These are phyloP conservation scores for Acrocephalus arundinaceus DNA, from an alignment of 2,113 vertebrate species.

Conservation along the genomic window DNA sequence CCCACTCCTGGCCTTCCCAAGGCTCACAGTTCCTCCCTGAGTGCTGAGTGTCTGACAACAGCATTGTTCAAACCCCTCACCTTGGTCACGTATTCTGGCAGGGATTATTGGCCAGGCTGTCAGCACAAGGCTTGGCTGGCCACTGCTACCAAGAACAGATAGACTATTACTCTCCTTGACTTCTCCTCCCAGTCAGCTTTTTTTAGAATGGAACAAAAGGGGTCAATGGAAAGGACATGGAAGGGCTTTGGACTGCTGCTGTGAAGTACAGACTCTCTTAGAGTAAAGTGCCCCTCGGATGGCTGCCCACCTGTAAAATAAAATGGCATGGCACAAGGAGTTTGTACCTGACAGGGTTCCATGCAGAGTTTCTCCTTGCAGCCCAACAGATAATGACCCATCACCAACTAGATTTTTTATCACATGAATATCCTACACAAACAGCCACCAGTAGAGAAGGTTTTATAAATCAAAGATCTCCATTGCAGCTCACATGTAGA, in stretches of 20 bases:
- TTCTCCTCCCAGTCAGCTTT: not conserved
- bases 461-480: not conserved
- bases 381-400: not conserved
- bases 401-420: not conserved
- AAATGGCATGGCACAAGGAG: not conserved
- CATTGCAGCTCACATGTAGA: not conserved
- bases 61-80: not conserved
- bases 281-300: not conserved
- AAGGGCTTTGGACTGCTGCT: not conserved
- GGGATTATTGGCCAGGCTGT: not conserved
- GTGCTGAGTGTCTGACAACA: not conserved
- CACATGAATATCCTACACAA: not conserved
- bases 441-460: not conserved
- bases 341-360: not conserved
- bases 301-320: not conserved
- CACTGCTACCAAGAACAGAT: not conserved
- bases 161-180: not conserved
- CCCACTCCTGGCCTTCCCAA: not conserved
- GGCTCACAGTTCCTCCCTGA: not conserved
- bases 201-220: not conserved
- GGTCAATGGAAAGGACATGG: not conserved
- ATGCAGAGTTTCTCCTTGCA: not conserved
- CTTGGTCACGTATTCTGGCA: not conserved
- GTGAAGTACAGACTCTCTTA: not conserved
- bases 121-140: not conserved